phyloP scores from a whole-genome alignment of 2,888 invertebrate species.

The Chesias legatella region DNA sequence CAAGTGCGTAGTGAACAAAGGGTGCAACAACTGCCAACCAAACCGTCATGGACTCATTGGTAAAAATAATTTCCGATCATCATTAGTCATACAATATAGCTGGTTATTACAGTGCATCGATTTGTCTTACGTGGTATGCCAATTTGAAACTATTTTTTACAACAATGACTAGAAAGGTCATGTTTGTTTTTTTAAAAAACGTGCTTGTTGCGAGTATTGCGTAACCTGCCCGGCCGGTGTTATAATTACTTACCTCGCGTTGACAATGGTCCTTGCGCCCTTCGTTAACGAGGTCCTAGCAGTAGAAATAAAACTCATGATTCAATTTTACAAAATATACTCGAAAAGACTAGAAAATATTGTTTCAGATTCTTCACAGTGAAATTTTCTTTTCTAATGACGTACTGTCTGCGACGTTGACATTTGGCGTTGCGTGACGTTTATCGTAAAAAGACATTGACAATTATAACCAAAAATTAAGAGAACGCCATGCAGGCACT shows the following conservation, averaged over 20 bases:
- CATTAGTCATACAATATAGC: background rate
- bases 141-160: no score
- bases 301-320: conserved; percentile 59
- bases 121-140: no score
- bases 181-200: background rate
- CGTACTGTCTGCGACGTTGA: no score
- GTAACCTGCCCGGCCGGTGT: conserved; percentile 51
- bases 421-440: no score
- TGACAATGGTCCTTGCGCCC: conserved; percentile 50
- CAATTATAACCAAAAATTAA: no score
- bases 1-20: conserved; percentile 1
- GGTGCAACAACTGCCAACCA: conserved; percentile 1
- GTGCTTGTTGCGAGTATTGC: conserved; percentile 44
- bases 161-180: no score
- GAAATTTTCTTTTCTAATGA: no score
- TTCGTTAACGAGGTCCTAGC: conserved; percentile 50
- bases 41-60: conserved; percentile 1
- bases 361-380: background rate
- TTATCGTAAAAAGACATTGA: no score
- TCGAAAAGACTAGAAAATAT: background rate
- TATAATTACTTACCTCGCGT: conserved; percentile 52
- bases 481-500: no score
- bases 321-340: conserved; percentile 26
- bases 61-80: background rate
- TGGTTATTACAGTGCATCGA: no score